Evolutionary conservation across 2,888 invertebrate genomes (phyloP).

Genomic region (Stramonita haemastoma): DNA sequence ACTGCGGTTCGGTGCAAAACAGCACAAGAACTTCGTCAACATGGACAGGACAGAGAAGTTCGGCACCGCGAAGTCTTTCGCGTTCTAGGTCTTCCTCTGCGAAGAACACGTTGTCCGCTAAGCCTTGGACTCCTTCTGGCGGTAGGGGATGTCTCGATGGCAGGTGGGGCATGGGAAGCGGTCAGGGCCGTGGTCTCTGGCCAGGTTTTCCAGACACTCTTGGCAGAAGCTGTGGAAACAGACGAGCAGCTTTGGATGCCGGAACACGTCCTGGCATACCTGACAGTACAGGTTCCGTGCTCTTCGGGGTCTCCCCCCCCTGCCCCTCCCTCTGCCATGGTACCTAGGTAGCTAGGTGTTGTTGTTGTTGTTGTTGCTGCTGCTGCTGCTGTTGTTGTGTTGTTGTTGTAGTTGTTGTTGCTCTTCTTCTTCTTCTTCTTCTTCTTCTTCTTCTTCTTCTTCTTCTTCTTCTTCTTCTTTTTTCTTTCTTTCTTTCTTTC

Average conservation of each 20-base stretch:
- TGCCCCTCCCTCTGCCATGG: no score
- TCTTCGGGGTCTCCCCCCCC: no score
- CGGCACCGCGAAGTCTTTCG: neutral
- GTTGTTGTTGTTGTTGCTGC: no score
- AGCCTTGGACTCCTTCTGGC: neutral
- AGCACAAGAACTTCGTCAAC: neutral
- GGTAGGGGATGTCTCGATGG: neutral
- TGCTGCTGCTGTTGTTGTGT: no score
- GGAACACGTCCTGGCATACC: conserved; percentile 17
- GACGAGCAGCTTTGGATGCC: conserved; percentile 1
- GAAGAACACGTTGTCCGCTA: conserved; percentile 7
- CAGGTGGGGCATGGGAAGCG: neutral
- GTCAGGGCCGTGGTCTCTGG: neutral
- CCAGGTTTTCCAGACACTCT: neutral
- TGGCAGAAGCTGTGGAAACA: conserved; percentile 29
- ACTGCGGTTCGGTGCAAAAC: neutral
- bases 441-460: no score
- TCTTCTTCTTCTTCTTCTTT: no score
- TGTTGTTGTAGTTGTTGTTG: no score
- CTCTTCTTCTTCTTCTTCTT: no score
- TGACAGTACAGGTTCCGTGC: neutral
- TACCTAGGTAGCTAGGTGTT: no score
- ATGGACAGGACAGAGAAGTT: neutral
- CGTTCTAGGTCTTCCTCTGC: conserved; percentile 19
- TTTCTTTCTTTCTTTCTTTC: no score